Base-by-base conservation (phyloP, 2,888 invertebrate species). In the Liposcelis brunnea region DNA sequence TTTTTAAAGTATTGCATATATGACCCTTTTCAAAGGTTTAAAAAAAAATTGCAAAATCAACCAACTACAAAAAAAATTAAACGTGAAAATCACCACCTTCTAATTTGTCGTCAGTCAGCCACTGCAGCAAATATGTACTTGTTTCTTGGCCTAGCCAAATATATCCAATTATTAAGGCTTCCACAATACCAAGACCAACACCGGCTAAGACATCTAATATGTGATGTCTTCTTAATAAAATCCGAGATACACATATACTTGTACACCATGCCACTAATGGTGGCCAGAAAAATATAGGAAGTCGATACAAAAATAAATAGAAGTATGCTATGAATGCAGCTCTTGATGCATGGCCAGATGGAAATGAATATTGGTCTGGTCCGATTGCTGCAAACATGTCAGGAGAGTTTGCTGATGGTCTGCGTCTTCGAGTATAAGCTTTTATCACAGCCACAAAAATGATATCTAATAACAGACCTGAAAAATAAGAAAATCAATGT, bases 331-430 rank as follows among this genome's bases (percentile, higher is more conserved):
- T 67, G 59, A 83, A 74, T 3, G 80, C 72, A 1, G 87, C 77
- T 53, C 95, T 67, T 19, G 93, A 89, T 1, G 89, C 78, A 31
- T 46, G 46, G 0, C 94, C 94, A 0, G 94, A 95, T 10, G 95
- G 97, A 61, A 97, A 97, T 42, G 81, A 77, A 61, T 79, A 95
- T 55, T 87, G 81, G 62, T 93, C 93, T 0, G 90, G 82, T 0
- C 87, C 84, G 15, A 86, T 52, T 2, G 65, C 65, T 31, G 72
- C 71, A 49, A 80, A 63, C 52, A 79, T 71, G 58, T 85, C 81
- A 52, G 74, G 74, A 49, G 67, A 65, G 12, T 77, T 75, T 16
- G 71, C 68, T 0, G 67, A 57, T 1, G 93, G 93, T 26, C 94
- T 69, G 53, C 80, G 70, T 56, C 94, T 68, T 49, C 90, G 70